Conservation (phyloP, 2,888 invertebrate genomes). For the Callyntrura guangdongensis region DNA sequence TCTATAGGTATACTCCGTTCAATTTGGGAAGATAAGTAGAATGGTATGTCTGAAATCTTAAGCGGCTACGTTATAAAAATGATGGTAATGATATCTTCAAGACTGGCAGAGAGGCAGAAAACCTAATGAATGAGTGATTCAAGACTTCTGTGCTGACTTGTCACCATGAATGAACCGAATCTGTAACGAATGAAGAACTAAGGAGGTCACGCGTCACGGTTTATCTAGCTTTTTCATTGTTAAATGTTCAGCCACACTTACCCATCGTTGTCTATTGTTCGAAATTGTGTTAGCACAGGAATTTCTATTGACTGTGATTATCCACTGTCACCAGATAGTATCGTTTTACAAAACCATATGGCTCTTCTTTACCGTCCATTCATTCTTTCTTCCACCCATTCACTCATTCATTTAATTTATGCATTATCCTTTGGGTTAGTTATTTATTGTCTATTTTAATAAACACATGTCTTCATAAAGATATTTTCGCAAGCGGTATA, state of each 20-base stretch:
- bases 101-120: too few relatives aligned
- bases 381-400: neutral
- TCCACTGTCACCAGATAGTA: slow-evolving; percentile 40
- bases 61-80: neutral
- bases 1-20: neutral
- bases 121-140: neutral
- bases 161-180: slow-evolving; percentile 62
- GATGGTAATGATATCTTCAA: slow-evolving; percentile 4
- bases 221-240: slow-evolving; percentile 74
- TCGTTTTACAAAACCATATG: slow-evolving; percentile 26
- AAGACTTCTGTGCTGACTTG: neutral
- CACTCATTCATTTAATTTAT: slow-evolving; percentile 22
- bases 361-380: neutral
- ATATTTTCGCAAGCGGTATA: too few relatives aligned
- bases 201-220: slow-evolving; percentile 81
- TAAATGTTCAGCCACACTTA: slow-evolving; percentile 62
- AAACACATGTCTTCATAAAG: slow-evolving; percentile 8
- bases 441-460: neutral
- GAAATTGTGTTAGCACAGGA: slow-evolving; percentile 14
- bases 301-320: slow-evolving; percentile 25
- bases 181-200: slow-evolving; percentile 81
- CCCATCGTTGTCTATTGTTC: slow-evolving; percentile 15
- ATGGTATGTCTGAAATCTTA: neutral
- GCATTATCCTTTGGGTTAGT: neutral
- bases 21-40: neutral